Conservation (phyloP, 2,797 vertebrate genomes). For the Enteromius trimaculatus region DNA sequence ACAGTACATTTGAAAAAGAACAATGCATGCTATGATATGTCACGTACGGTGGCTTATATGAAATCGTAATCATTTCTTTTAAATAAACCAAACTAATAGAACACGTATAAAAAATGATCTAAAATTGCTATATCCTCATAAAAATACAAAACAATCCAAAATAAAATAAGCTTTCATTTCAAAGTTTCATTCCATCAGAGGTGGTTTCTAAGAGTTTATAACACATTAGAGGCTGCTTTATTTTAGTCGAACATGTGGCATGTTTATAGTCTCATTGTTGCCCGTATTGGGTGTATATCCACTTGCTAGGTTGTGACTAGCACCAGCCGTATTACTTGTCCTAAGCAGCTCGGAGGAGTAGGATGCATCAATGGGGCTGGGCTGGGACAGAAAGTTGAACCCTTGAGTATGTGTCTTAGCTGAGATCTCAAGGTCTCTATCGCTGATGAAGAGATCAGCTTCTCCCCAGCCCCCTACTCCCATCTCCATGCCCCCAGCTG, state of each 20-base stretch:
- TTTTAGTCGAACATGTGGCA: slow-evolving; percentile 92
- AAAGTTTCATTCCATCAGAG: slow-evolving; percentile 38
- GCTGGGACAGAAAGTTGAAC: slow-evolving; percentile 80
- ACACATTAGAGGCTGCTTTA: slow-evolving; percentile 66
- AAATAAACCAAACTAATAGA: slow-evolving; percentile 69
- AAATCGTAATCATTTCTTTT: slow-evolving; percentile 75
- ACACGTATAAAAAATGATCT: slow-evolving; percentile 44
- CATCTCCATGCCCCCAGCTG: slow-evolving; percentile 53
- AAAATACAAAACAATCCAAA: slow-evolving; percentile 54
- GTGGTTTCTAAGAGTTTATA: slow-evolving; percentile 16
- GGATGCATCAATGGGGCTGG: slow-evolving; percentile 75
- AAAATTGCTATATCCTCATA: not conserved
- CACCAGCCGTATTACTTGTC: slow-evolving; percentile 79
- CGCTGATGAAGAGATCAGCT: slow-evolving; percentile 93
- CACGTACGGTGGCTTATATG: slow-evolving; percentile 78
- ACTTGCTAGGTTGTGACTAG: slow-evolving; percentile 79
- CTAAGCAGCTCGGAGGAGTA: slow-evolving; percentile 87
- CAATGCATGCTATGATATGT: slow-evolving; percentile 88
- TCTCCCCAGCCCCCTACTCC: slow-evolving; percentile 88
- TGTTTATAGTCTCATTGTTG: slow-evolving; percentile 85
- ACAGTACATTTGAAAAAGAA: slow-evolving; percentile 70
- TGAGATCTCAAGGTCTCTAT: slow-evolving; percentile 84
- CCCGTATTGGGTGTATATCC: slow-evolving; percentile 69
- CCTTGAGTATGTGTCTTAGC: slow-evolving; percentile 72
- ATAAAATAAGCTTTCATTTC: slow-evolving; percentile 61